Percentiles rank a stretch among this genome's conserved stretches.
Evolutionary conservation across 1,140 invertebrate genomes (phyloP).

Genomic region (Drosophila insularis): DNA sequence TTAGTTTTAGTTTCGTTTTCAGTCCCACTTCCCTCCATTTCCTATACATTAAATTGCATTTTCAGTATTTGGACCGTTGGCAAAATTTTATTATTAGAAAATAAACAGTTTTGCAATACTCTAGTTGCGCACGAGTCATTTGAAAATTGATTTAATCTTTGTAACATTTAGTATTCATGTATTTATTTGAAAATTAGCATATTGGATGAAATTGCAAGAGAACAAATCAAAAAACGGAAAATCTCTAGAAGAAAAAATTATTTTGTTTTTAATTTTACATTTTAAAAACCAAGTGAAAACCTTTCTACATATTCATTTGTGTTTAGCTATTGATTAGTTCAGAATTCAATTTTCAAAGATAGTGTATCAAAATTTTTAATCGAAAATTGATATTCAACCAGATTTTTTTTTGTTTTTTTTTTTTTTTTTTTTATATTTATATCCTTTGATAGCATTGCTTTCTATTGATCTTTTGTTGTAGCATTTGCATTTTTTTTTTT

Average conservation of each 20-base stretch:
- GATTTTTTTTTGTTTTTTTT: constrained; percentile 15
- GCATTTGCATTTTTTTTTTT: constrained; percentile 45
- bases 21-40: too few species aligned
- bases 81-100: constrained; percentile 68
- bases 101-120: constrained; percentile 31
- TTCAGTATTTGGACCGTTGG: constrained; percentile 38
- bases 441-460: constrained; percentile 5
- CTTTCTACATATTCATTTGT: too few species aligned
- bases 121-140: background rate
- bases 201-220: too few species aligned
- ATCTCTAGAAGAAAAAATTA: too few species aligned
- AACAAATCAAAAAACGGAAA: too few species aligned
- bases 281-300: too few species aligned
- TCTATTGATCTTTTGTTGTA: constrained; percentile 47
- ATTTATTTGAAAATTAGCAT: too few species aligned
- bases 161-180: background rate
- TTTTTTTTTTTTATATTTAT: constrained; percentile 19
- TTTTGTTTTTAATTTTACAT: too few species aligned
- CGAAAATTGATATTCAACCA: background rate
- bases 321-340: too few species aligned
- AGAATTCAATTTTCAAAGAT: too few species aligned
- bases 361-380: background rate
- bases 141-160: background rate
- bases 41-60: constrained; percentile 28
- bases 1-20: constrained; percentile 11